Percentiles rank a stretch among this genome's conserved stretches.
Evolutionary conservation across 2,797 vertebrate species (phyloP).

Genomic region (Scolopax bukidnonensis): DNA sequence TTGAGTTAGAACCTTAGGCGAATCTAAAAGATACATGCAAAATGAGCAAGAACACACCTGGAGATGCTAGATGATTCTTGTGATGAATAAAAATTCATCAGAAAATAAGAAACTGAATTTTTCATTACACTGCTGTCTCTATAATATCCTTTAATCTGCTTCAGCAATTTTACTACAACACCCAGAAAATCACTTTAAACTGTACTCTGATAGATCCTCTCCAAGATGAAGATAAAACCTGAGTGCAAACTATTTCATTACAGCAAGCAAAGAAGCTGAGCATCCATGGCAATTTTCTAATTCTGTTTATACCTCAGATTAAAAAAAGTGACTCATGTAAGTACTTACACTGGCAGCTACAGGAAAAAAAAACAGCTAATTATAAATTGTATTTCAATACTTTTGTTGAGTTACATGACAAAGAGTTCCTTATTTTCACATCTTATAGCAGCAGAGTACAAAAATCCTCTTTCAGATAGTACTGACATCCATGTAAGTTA

Average conservation of each 20-base stretch:
- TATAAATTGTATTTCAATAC: background rate
- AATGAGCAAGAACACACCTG: constrained; percentile 35
- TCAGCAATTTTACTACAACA: constrained; percentile 19
- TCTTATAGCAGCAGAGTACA: background rate
- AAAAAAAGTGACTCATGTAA: background rate
- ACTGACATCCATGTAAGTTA: background rate
- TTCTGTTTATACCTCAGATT: constrained; percentile 10
- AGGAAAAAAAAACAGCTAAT: background rate
- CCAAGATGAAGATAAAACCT: background rate
- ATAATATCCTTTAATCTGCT: constrained; percentile 36
- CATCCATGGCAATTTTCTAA: background rate
- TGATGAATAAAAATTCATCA: constrained; percentile 42
- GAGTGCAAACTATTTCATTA: constrained; percentile 40
- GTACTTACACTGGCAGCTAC: background rate
- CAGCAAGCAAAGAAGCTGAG: constrained; percentile 10
- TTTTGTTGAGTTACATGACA: background rate
- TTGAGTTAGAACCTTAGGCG: background rate
- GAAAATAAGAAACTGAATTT: constrained; percentile 52
- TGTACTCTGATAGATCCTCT: constrained; percentile 6
- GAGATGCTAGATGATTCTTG: constrained; percentile 9
- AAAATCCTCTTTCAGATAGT: constrained; percentile 1
- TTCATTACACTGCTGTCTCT: constrained; percentile 18
- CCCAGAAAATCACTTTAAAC: constrained; percentile 50
- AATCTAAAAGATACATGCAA: background rate
- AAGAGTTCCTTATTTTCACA: constrained; percentile 29